Evolutionary conservation across 2,888 invertebrate genomes (phyloP).

Genomic region (Lycocerus yunnanus): DNA sequence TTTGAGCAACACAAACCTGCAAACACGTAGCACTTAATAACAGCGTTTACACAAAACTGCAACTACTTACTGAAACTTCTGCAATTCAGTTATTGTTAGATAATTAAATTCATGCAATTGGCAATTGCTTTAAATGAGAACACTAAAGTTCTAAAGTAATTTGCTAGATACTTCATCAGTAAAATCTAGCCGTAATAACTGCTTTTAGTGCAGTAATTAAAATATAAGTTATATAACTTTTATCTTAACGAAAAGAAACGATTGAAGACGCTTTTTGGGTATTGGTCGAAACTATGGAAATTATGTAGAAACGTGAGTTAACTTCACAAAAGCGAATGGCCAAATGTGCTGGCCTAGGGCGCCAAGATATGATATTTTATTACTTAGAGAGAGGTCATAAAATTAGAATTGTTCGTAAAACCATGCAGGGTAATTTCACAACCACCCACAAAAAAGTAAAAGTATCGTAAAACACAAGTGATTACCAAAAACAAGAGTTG

Average conservation of each 20-base stretch:
- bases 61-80: neutral
- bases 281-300: neutral
- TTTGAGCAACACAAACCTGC: neutral
- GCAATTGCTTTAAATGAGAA: neutral
- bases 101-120: neutral
- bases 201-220: neutral
- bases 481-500: neutral
- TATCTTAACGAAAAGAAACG: neutral
- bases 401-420: neutral
- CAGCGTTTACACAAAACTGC: neutral
- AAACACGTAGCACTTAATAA: slow-evolving; percentile 1
- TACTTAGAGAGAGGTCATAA: neutral
- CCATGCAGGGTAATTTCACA: neutral
- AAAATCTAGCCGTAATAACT: neutral
- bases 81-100: neutral
- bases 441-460: neutral
- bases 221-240: neutral
- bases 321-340: neutral
- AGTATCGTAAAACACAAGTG: neutral
- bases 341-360: neutral
- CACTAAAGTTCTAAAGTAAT: neutral
- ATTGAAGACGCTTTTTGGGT: neutral
- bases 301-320: neutral
- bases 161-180: neutral
- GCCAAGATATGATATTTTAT: neutral